Base-by-base conservation (phyloP, 1,140 invertebrate species). In the Nylanderia fulva region DNA sequence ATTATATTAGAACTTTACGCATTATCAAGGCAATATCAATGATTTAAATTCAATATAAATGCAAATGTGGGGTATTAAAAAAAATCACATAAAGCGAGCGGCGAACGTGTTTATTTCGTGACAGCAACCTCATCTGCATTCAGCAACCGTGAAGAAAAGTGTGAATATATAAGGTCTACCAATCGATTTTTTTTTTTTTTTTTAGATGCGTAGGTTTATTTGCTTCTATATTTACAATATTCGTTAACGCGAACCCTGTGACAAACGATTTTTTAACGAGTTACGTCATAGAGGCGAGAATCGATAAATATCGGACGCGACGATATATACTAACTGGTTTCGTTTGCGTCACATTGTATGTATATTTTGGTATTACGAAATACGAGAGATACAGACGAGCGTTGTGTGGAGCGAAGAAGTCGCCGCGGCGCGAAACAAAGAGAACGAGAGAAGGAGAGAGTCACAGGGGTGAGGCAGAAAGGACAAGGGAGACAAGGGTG, bases 391-490 rank as follows among this genome's bases (percentile, higher is more conserved):
- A n/a, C n/a, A 87, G 72, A 52, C 58, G 72, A 63, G 60, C 52
- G 13, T 8, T 15, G 15, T 15, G 54, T 79, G 18, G 66, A 82
- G 66, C 52, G 72, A 58, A 42, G 52, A 13, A 82, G 52, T 79
- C 66, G 64, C 18, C 13, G n/a, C 39, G 39, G 24, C n/a, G 52
- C n/a, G 42, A n/a, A 60, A 76, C 45, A 87, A 64, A 66, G 60
- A 24, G 60, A 83, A 71, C 36, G 74, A 77, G 84, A 87, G 86
- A 85, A 75, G 85, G 86, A 85, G 75, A 84, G 85, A 90, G 79
- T 82, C 85, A 79, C 84, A 84, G 72, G 71, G 66, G 84, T 33
- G 87, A 90, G 58, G 76, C 61, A 58, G 82, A 87, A 90, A 80
- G 69, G 75, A 77, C 77, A 71, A 89, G 75, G 80, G 79, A 74